Conservation (phyloP, 2,113 vertebrate species). For the Dendrocopos noguchii region DNA sequence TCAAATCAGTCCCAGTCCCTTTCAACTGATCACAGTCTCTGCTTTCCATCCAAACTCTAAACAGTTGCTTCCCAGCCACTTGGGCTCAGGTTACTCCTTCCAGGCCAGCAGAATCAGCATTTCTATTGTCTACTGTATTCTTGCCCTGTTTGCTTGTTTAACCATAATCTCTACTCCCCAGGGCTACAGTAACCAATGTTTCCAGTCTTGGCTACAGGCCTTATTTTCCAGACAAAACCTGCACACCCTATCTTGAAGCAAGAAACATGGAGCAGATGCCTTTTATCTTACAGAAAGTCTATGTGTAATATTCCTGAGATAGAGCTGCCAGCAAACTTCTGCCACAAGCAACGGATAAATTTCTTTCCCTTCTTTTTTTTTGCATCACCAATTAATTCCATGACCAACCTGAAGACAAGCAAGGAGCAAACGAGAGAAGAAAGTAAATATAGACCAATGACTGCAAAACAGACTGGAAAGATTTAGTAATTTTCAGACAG, state of each 20-base stretch:
- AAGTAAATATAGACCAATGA: neutral
- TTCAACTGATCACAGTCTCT: neutral
- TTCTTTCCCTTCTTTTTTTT: neutral
- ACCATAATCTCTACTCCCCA: neutral
- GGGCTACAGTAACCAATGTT: neutral
- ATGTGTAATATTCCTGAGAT: neutral
- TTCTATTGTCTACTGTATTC: neutral
- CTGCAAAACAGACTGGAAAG: neutral
- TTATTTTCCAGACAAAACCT: neutral
- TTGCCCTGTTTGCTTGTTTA: neutral
- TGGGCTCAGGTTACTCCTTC: neutral
- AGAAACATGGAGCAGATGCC: neutral
- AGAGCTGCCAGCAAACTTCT: neutral
- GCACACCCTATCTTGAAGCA: neutral
- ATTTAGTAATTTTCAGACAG: neutral
- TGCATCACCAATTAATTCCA: neutral
- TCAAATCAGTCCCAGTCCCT: neutral
- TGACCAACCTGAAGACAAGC: neutral
- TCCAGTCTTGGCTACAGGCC: neutral
- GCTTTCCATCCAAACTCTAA: neutral
- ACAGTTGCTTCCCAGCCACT: slow-evolving; percentile 9
- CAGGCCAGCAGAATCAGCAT: neutral
- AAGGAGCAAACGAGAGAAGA: neutral
- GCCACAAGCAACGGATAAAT: neutral
- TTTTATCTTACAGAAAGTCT: neutral